Evolutionary conservation across 2,797 vertebrate species (phyloP).

Genomic region (Parambassis ranga): DNA sequence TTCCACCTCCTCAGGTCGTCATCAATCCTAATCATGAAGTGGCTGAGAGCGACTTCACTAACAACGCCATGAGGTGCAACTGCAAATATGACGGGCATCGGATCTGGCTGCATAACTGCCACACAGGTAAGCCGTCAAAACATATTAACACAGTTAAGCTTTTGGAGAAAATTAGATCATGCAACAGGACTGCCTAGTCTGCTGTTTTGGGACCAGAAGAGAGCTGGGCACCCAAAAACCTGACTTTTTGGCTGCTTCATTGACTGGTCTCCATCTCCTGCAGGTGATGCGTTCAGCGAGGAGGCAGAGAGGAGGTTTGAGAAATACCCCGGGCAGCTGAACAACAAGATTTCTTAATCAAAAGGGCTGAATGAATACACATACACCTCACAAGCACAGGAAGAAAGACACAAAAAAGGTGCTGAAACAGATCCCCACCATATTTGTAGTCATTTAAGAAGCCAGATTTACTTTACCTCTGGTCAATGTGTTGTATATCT

Average conservation of each 20-base stretch:
- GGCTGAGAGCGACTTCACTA: conserved; percentile 97
- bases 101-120: conserved; percentile 97
- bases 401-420: conserved; percentile 10
- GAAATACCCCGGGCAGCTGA: conserved; percentile 94
- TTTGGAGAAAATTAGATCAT: too few species aligned
- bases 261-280: not conserved
- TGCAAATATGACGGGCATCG: conserved; percentile 98
- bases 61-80: conserved; percentile 98
- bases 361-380: not conserved
- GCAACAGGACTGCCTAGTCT: too few species aligned
- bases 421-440: not conserved
- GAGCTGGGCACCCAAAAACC: too few species aligned
- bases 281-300: conserved; percentile 94
- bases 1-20: conserved; percentile 80
- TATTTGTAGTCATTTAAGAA: conserved; percentile 22
- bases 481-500: conserved; percentile 26
- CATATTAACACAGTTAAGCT: too few species aligned
- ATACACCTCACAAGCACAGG: not conserved
- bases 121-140: conserved; percentile 80
- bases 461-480: conserved; percentile 6
- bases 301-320: conserved; percentile 93
- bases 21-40: conserved; percentile 97
- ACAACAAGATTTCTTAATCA: conserved; percentile 88
- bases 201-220: too few species aligned
- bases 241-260: not conserved